Conservation (phyloP, 2,888 invertebrate genomes). For the Disparrhopalites patrizii region DNA sequence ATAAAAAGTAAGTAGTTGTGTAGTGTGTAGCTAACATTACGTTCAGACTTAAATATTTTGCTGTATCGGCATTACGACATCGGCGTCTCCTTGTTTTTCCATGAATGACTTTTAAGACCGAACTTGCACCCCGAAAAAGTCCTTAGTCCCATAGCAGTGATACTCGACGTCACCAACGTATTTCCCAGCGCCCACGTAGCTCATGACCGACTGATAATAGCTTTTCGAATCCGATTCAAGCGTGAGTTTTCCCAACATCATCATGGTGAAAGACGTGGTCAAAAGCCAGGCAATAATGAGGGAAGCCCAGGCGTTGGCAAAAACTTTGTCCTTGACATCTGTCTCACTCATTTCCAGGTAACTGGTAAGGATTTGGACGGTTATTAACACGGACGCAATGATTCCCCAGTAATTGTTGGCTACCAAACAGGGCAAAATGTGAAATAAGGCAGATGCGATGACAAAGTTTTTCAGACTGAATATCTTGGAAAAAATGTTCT, state of each 20-base stretch:
- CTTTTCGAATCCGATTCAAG: neutral
- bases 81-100: no score
- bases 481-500: neutral
- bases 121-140: no score
- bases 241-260: neutral
- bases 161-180: conserved; percentile 2
- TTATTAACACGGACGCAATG: neutral
- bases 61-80: no score
- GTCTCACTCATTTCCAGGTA: no score
- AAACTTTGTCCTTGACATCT: no score
- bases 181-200: neutral
- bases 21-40: no score
- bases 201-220: neutral
- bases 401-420: neutral
- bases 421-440: neutral
- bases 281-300: no score
- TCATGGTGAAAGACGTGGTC: neutral
- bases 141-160: conserved; percentile 1
- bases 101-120: no score
- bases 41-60: no score
- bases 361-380: no score
- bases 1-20: no score
- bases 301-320: no score
- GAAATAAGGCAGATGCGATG: neutral
- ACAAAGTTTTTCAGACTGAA: neutral